These are phyloP conservation scores for Saxidomus purpurata DNA, from an alignment of 1,140 invertebrate genomes.

Conservation along the genomic window DNA sequence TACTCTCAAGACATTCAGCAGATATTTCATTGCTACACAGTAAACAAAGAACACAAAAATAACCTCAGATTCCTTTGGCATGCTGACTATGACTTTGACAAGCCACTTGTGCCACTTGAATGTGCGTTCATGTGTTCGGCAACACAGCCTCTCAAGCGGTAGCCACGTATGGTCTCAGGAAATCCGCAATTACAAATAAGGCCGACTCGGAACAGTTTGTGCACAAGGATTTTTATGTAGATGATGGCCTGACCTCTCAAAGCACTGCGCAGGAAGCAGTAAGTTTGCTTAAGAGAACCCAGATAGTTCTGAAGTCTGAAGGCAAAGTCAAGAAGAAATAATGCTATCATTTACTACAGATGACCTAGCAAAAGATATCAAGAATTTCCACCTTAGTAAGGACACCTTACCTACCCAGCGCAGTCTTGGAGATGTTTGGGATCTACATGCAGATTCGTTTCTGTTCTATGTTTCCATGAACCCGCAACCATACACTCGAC, in stretches of 20 bases:
- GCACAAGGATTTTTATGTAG: slow-evolving; percentile 50
- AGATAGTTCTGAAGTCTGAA: not conserved
- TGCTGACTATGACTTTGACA: not conserved
- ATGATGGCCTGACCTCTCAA: slow-evolving; percentile 26
- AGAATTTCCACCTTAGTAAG: slow-evolving; percentile 21
- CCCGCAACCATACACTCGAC: slow-evolving; percentile 36
- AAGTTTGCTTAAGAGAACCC: not conserved
- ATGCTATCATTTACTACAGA: slow-evolving; percentile 15
- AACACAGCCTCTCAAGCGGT: slow-evolving; percentile 19
- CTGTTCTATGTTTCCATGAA: slow-evolving; percentile 17
- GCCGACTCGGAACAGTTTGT: slow-evolving; percentile 22
- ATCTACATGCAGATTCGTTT: slow-evolving; percentile 60
- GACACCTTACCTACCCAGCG: slow-evolving; percentile 55
- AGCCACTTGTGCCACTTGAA: slow-evolving; percentile 32
- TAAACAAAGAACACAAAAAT: slow-evolving; percentile 36
- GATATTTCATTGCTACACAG: slow-evolving; percentile 67
- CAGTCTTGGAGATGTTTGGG: slow-evolving; percentile 59
- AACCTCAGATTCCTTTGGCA: slow-evolving; percentile 46
- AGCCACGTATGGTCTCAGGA: slow-evolving; percentile 35
- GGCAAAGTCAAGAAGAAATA: not conserved
- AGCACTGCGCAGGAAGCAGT: not conserved
- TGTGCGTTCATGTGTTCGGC: slow-evolving; percentile 67
- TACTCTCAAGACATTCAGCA: slow-evolving; percentile 72
- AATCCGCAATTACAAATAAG: not conserved
- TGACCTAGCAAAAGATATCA: slow-evolving; percentile 35